Percentiles rank a stretch among this genome's conserved stretches.
Conservation (phyloP, 2,888 invertebrate genomes). For the Macrosiphum euphorbiae region DNA sequence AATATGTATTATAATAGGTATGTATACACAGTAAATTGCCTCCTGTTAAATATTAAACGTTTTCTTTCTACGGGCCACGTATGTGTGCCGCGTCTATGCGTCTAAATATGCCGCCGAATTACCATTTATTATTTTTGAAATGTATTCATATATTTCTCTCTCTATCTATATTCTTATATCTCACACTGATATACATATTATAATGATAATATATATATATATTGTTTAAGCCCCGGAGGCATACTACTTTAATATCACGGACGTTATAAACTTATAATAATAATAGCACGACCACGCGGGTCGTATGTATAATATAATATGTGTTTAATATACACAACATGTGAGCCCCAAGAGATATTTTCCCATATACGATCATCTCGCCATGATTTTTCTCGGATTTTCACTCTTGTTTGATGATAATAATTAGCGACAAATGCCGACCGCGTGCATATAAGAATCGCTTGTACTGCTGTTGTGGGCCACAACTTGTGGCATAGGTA, state of each 20-base stretch:
- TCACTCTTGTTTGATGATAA: neutral
- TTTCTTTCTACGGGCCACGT: conserved; percentile 31
- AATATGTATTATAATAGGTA: conserved; percentile 1
- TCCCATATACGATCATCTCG: neutral
- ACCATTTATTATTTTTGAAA: conserved; percentile 21
- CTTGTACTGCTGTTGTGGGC: neutral
- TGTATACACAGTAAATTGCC: conserved; percentile 22
- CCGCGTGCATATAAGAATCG: neutral
- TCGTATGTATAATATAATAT: neutral
- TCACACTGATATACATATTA: neutral
- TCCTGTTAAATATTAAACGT: conserved; percentile 52
- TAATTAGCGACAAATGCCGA: neutral
- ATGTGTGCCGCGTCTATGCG: neutral
- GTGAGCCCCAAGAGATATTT: neutral
- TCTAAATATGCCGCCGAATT: conserved; percentile 40
- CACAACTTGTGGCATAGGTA: neutral
- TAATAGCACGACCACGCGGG: neutral
- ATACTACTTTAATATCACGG: conserved; percentile 11
- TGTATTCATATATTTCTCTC: neutral
- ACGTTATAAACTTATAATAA: neutral
- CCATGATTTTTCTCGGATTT: conserved; percentile 19
- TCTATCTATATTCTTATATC: neutral
- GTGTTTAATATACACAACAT: neutral
- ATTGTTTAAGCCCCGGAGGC: conserved; percentile 7
- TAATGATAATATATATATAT: neutral